Conservation (phyloP, 2,113 vertebrate genomes). For the Triplophysa siluroides region DNA sequence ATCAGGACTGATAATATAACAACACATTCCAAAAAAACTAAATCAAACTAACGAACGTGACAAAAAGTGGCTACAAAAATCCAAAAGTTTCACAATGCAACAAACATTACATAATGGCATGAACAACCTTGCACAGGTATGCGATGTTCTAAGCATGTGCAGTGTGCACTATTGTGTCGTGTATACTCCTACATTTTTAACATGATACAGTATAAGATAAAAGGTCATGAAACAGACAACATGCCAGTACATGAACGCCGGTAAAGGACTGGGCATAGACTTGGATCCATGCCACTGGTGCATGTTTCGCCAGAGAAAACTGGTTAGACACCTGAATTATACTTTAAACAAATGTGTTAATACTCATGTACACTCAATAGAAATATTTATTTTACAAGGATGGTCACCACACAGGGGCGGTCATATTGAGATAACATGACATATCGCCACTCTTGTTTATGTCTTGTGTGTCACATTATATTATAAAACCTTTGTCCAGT, state of each 20-base stretch:
- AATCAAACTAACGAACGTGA: neutral
- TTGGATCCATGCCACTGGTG: neutral
- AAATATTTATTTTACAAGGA: no score
- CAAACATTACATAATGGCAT: no score
- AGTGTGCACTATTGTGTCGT: neutral
- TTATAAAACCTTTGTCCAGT: no score
- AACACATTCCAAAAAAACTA: neutral
- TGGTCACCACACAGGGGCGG: no score
- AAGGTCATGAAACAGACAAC: neutral
- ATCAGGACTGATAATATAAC: neutral
- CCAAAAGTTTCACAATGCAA: no score
- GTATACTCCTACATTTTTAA: neutral
- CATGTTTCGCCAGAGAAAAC: neutral
- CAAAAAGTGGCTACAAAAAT: no score
- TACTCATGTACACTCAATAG: no score
- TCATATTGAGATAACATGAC: no score
- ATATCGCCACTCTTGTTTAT: no score
- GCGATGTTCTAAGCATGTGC: neutral
- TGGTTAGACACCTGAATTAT: neutral
- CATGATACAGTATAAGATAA: neutral
- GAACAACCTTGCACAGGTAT: neutral
- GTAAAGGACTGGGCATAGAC: constrained; percentile 10
- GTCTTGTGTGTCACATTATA: no score
- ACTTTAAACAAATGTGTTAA: no score
- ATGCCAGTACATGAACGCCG: neutral